Base-by-base conservation (phyloP, 1,140 invertebrate genomes). In the Leptinotarsa lineolata region DNA sequence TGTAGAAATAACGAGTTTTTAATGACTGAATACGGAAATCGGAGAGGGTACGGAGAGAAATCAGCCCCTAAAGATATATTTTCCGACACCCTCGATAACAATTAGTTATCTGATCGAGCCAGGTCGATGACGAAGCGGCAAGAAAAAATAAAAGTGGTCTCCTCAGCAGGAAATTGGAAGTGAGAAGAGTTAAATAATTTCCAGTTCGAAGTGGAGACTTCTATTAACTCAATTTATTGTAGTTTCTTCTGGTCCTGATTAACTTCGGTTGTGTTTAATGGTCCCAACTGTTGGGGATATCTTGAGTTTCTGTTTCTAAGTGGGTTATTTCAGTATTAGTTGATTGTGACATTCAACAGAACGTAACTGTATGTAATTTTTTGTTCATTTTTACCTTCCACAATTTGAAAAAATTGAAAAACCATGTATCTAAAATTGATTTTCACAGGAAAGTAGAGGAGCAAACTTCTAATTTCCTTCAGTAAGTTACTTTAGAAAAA, bases 1-100 rank as follows among this genome's bases (percentile, higher is more conserved):
- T 30, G 61, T 24, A 63, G 20, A 20, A 63, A 63, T 63, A 63
- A 63, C 61, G 61, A 63, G 61, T 63, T 63, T 63, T 63, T 63
- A 63, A 63, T 63, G 61, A 30, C 20, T 13, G 20, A 63, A 63
- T 63, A 63, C 20, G 61, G 21, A 63, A 63, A 63, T 63, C 61
- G 20, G 13, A 15, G 61, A 63, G 61, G 61, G 61, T 63, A 15
- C 61, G 21, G 61, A 8, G 20, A 63, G 61, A 63, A 63, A 63
- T 22, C 61, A 63, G 24, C 61, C 61, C 61, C 61, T 30, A 30
- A 63, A 63, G 61, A 63, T 63, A 63, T 20, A 63, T 63, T 63
- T 30, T 15, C 21, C 61, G 21, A 20, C 61, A 63, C 61, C 61
- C 61, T 63, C 61, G 61, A 63, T 63, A 63, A 63, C 61, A 63